Evolutionary conservation across 2,888 invertebrate genomes (phyloP).

Genomic region (Ditula angustiorana): DNA sequence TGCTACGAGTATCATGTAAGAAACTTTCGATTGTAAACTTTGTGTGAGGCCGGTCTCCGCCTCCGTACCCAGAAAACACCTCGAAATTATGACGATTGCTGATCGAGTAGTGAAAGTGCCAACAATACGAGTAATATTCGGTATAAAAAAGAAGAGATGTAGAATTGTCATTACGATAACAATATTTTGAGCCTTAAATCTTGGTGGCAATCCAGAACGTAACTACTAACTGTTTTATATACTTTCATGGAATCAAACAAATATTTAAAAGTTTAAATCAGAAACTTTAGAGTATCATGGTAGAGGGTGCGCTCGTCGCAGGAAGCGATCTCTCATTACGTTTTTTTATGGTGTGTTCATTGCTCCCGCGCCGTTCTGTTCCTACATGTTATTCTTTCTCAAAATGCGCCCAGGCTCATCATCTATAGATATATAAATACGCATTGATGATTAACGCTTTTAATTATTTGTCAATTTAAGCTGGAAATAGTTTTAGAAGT

Average conservation of each 20-base stretch:
- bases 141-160: not conserved
- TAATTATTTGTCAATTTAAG: not conserved
- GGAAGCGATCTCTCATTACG: constrained; percentile 83
- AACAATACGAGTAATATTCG: not conserved
- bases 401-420: constrained; percentile 24
- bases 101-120: constrained; percentile 1
- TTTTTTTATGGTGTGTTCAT: constrained; percentile 81
- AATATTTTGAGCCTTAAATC: no score
- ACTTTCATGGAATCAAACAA: no score
- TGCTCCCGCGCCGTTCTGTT: constrained; percentile 62
- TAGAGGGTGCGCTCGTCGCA: constrained; percentile 65
- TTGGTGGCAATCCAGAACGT: no score
- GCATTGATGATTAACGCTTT: not conserved
- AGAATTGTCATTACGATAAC: no score
- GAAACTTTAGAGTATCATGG: constrained; percentile 48
- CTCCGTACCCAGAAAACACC: not conserved
- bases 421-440: constrained; percentile 10
- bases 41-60: not conserved
- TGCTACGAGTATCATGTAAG: not conserved
- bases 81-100: not conserved
- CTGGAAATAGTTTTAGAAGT: not conserved
- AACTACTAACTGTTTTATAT: no score
- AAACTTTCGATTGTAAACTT: constrained; percentile 6
- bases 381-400: constrained; percentile 35
- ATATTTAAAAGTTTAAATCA: not conserved